Evolutionary conservation across 2,888 invertebrate genomes (phyloP).

Genomic region (Cosmorhoe ocellata): DNA sequence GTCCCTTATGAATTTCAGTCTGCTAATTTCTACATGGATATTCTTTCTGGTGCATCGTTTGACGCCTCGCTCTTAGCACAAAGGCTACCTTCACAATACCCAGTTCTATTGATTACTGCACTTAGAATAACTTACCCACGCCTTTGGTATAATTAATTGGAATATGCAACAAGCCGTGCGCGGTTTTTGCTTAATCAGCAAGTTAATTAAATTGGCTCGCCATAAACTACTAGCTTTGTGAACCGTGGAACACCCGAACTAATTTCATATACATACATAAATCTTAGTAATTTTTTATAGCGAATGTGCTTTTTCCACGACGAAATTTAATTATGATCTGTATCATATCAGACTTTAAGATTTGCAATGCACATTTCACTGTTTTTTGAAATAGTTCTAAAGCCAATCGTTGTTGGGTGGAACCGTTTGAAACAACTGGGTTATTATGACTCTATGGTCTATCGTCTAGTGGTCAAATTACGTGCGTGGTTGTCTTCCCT

Average conservation of each 20-base stretch:
- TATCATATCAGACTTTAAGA: no score
- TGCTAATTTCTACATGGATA: not conserved
- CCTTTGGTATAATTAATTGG: slow-evolving; percentile 29
- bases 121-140: slow-evolving; percentile 33
- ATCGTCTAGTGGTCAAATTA: slow-evolving; percentile 18
- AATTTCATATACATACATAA: no score
- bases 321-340: no score
- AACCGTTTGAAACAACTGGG: no score
- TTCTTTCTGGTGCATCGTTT: not conserved
- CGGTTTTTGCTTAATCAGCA: slow-evolving; percentile 27
- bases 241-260: not conserved
- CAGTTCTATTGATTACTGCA: slow-evolving; percentile 40
- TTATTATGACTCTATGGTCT: not conserved
- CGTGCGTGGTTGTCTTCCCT: slow-evolving; percentile 28
- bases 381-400: no score
- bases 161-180: slow-evolving; percentile 30
- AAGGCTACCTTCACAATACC: slow-evolving; percentile 29
- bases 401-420: no score
- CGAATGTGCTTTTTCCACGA: no score
- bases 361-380: no score
- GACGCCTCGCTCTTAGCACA: slow-evolving; percentile 1
- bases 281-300: no score
- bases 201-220: slow-evolving; percentile 29
- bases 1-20: not conserved
- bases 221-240: slow-evolving; percentile 5